Percentiles rank a stretch among this genome's conserved stretches.
These are phyloP conservation scores for Cyanocitta stelleri DNA, from an alignment of 2,113 vertebrate genomes.

Conservation along the genomic window DNA sequence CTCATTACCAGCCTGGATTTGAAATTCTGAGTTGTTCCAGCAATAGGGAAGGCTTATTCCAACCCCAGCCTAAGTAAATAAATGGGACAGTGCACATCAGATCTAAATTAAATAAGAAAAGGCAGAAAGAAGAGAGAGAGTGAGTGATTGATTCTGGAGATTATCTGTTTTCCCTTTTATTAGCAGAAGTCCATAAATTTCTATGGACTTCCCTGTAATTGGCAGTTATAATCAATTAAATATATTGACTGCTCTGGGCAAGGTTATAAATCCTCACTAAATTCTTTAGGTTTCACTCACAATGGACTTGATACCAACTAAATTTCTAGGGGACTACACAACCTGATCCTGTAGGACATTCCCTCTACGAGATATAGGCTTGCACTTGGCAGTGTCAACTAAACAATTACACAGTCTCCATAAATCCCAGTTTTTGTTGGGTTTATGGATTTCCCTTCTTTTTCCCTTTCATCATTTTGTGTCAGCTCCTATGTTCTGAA, in stretches of 20 bases:
- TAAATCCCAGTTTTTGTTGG: conserved; percentile 6
- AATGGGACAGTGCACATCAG: neutral
- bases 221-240: neutral
- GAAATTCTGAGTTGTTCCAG: conserved; percentile 43
- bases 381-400: neutral
- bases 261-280: conserved; percentile 10
- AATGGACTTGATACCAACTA: neutral
- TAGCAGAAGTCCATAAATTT: neutral
- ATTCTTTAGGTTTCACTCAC: neutral
- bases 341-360: neutral
- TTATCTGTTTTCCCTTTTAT: neutral
- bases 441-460: conserved; percentile 9
- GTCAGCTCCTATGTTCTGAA: neutral
- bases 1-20: conserved; percentile 42
- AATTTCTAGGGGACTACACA: neutral
- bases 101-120: neutral
- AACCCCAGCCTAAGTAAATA: conserved; percentile 18
- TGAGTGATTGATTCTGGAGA: neutral
- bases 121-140: neutral
- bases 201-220: neutral
- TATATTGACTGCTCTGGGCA: neutral
- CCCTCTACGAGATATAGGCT: neutral
- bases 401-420: neutral
- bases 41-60: neutral
- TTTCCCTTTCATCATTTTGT: neutral